Base-by-base conservation (phyloP, 2,113 vertebrate species). In the Egretta garzetta region DNA sequence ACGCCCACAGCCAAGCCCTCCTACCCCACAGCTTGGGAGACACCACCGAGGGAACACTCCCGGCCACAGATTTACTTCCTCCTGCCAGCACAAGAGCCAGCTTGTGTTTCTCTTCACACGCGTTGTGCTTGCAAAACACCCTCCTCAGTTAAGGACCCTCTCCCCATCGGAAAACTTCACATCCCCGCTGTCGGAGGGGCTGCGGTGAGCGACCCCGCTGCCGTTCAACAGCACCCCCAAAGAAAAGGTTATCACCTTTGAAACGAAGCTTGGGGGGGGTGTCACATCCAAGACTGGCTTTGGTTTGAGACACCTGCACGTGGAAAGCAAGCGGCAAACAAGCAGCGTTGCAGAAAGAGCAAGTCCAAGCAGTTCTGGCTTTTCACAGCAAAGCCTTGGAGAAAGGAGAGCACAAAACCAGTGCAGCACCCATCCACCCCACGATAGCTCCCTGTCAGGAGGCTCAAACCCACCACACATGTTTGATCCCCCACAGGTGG, bases 371-470 rank as follows among this genome's bases (percentile, higher is more conserved):
- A 70, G 73, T 5, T 35, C 41, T 16, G 20, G 15, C 22, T 12
- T 35, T 45, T 18, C n/a, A 13, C n/a, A 32, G 73, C 19, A 50
- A 30, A 92, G 14, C 55, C n/a, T 41, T 17, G 26, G 49, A 27
- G 56, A 47, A 71, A 68, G 5, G 37, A 8, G 49, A 92, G 30
- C 49, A 17, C 49, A 2, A 3, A 15, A 20, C 0, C 3, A 23
- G 37, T 2, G 4, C 59, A 55, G 30, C 30, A 62, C 7, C 70
- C 30, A 30, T 9, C 33, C 23, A 4, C 37, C 53, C 50, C 63
- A 14, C 1, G 3, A 11, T 3, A 3, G 3, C 17, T 20, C 39
- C 75, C 4, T 1, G 0, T 3, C 37, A 21, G 28, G 14, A n/a
- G 20, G 32, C 32, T 75, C 86, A n/a, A 33, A 23, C 22, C 15